Base-by-base conservation (phyloP, 2,113 vertebrate species). In the Chlorodrepanis virens region DNA sequence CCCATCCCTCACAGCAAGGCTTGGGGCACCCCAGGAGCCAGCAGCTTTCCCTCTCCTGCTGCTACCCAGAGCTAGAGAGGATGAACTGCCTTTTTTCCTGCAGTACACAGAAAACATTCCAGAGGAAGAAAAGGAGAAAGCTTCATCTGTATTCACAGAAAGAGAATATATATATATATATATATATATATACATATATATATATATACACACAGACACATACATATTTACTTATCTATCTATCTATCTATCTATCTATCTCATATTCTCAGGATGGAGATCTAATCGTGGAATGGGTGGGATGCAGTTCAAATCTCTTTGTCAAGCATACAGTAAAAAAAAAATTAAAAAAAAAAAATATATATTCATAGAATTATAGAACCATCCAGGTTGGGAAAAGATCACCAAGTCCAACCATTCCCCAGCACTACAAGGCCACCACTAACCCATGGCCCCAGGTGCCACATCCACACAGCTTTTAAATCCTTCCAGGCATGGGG, bases 211-310 rank as follows among this genome's bases (percentile, higher is more conserved):
- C 15, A 42, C 40, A 42, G 14, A 42, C 6, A 42, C 40, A n/a
- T 69, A 21, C 60, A 20, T 44, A 27, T n/a, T n/a, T n/a, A n/a
- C n/a, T n/a, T 69, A 14, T 35, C 35, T 35, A 35, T 35, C 35
- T 35, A 35, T 35, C 35, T 35, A 35, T 35, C 35, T 84, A 25
- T 42, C 14, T 42, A 8, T 39, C 2, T 42, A 28, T 54, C 3
- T 72, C 29, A 60, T 35, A 83, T 56, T 81, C 72, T 89, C 60
- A 74, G 77, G 80, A 69, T 78, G 69, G 44, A 94, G 39, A 77
- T 89, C 89, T 92, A 92, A 96, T 91, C 35, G 1, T 39, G 70
- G 90, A 95, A 95, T 64, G 69, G 95, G 92, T 96, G 92, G 95
- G 95, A 91, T 92, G 92, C 57, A 88, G 78, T 65, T 92, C 81